These are phyloP conservation scores for Dendrolimus kikuchii DNA, from an alignment of 1,140 invertebrate species.

Conservation along the genomic window DNA sequence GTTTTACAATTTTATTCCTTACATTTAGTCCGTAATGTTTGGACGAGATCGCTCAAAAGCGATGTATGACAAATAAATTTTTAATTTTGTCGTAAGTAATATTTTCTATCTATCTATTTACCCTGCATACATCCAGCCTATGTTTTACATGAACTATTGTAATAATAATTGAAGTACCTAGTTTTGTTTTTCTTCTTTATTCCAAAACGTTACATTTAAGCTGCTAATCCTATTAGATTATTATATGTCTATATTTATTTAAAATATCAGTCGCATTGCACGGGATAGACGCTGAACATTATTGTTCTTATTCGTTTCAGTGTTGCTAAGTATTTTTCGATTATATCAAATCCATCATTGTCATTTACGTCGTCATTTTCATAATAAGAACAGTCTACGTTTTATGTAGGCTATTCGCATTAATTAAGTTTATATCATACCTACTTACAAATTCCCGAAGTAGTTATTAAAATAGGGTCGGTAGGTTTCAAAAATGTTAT, in stretches of 20 bases:
- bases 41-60: too few species aligned
- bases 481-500: too few species aligned
- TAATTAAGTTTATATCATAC: conserved; percentile 37
- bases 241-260: conserved; percentile 1
- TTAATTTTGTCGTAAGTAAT: conserved; percentile 1
- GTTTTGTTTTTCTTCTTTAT: not conserved
- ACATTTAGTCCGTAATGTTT: too few species aligned
- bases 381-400: conserved; percentile 54
- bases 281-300: conserved; percentile 1
- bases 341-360: conserved; percentile 12
- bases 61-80: too few species aligned
- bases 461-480: too few species aligned
- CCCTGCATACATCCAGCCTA: too few species aligned
- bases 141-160: too few species aligned
- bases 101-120: too few species aligned
- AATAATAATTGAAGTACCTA: too few species aligned
- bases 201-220: not conserved
- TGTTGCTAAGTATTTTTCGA: conserved; percentile 12
- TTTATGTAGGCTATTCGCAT: conserved; percentile 67
- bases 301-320: conserved; percentile 7
- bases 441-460: conserved; percentile 3
- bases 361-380: conserved; percentile 28
- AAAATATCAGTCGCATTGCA: conserved; percentile 8
- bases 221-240: conserved; percentile 3
- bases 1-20: too few species aligned